Evolutionary conservation across 2,113 vertebrate species (phyloP), one percentile per base, ranked within the genome.

Genomic region (Pollimyrus isidori): DNA sequence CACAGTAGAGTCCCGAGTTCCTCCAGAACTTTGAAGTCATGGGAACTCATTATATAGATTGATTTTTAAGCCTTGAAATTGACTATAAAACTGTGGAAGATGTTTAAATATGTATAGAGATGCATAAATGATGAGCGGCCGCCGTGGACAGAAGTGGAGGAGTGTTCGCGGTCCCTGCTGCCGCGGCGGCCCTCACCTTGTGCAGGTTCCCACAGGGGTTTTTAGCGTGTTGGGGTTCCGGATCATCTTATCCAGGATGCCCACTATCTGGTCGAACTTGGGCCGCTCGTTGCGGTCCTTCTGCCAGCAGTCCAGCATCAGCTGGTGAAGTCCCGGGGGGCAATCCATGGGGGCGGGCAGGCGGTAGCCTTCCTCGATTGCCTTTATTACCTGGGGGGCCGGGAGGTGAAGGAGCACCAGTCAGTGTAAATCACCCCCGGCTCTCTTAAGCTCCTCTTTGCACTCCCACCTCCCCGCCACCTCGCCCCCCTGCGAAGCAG

Each of bases 291-390:
- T 97, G 0, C 98, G 94, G 88, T 99, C 98, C 92, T 99, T 99
- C 93, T 99, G 98, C 98, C 98, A 99, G 94, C 98, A 99, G 93
- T 99, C 98, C 90, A 99, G 94, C 98, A 99, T 99, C 53, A 99
- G 95, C 94, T 99, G 98, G 93, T 99, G 98, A 80, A 99, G 95
- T 88, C 98, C 98, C 84, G 98, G 96, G 10, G 98, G 98, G 93
- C 98, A 99, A 94, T 99, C 98, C 98, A 99, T 99, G 89, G 98
- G 98, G 30, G 98, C 97, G 83, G 98, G 98, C 88, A 99, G 97
- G 90, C 98, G 98, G 93, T 99, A 99, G 90, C 98, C 98, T 94
- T 99, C 98, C 95, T 99, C 98, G 3, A 99, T 99, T 21, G 98
- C 98, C 96, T 99, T 99, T 93, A 99, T 99, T 91, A 99, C 98